Percentiles rank a stretch among this genome's conserved stretches.
Conservation (phyloP, 2,888 invertebrate species). For the Electrophaes corylata region DNA sequence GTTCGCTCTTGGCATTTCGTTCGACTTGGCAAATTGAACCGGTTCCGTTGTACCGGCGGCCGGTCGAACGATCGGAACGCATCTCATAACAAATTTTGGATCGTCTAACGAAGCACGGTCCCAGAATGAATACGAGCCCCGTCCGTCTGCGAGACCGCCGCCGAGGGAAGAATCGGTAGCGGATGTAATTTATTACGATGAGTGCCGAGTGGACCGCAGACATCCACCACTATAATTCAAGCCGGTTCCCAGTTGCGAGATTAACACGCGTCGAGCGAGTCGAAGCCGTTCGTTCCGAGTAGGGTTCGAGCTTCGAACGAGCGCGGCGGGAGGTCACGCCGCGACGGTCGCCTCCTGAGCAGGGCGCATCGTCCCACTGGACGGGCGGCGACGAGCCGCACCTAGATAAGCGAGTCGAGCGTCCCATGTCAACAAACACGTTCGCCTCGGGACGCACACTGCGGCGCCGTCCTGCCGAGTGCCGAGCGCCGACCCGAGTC, state of each 20-base stretch:
- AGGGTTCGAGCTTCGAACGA: slow-evolving; percentile 2
- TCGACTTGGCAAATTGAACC: slow-evolving; percentile 1
- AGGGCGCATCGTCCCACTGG: too few relatives aligned
- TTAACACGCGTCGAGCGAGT: slow-evolving; percentile 3
- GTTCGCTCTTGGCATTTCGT: not conserved
- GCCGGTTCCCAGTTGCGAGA: slow-evolving; percentile 3
- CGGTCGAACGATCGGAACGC: slow-evolving; percentile 3
- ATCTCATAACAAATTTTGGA: not conserved
- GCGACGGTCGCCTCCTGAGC: too few relatives aligned
- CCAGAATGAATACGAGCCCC: too few relatives aligned
- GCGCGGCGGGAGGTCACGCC: too few relatives aligned
- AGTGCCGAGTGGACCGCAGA: slow-evolving; percentile 10
- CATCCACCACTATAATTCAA: slow-evolving; percentile 6
- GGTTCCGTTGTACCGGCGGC: not conserved
- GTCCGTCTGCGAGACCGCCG: too few relatives aligned
- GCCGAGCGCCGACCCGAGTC: not conserved
- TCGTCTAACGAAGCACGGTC: not conserved
- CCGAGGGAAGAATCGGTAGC: not conserved
- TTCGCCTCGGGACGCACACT: too few relatives aligned
- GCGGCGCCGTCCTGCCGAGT: too few relatives aligned
- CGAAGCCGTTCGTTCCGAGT: slow-evolving; percentile 14
- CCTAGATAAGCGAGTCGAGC: too few relatives aligned
- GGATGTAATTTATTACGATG: slow-evolving; percentile 13
- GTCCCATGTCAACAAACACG: too few relatives aligned
- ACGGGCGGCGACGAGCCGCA: too few relatives aligned